phyloP scores from a whole-genome alignment of 2,888 invertebrate species.

The Amblyjoppa fuscipennis region DNA sequence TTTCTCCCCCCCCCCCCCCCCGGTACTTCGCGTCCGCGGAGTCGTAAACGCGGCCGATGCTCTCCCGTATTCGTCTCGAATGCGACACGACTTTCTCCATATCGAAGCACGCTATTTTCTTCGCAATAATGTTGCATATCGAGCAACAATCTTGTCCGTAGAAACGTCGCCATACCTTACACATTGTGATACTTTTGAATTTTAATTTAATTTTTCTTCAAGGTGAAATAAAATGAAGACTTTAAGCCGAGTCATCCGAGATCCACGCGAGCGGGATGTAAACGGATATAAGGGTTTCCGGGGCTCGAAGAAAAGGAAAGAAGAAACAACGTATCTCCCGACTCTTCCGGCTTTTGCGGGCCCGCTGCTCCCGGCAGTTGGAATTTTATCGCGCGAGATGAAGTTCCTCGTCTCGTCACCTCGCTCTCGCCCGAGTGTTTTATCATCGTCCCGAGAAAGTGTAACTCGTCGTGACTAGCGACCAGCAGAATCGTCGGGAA shows the following conservation, averaged over 20 bases:
- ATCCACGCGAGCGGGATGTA: constrained; percentile 43
- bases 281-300: constrained; percentile 35
- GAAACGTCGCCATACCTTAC: constrained; percentile 40
- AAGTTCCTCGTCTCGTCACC: constrained; percentile 19
- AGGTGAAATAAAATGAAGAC: constrained; percentile 39
- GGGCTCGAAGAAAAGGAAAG: background rate
- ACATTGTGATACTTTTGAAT: constrained; percentile 9
- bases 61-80: constrained; percentile 30
- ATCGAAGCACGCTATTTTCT: constrained; percentile 28
- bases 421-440: constrained; percentile 30
- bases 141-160: constrained; percentile 40
- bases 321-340: constrained; percentile 4
- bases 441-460: constrained; percentile 52
- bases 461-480: constrained; percentile 48
- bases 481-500: constrained; percentile 40
- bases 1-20: no score
- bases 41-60: constrained; percentile 60
- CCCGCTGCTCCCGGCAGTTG: constrained; percentile 7
- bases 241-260: constrained; percentile 33
- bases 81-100: constrained; percentile 27
- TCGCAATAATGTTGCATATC: constrained; percentile 50
- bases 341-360: constrained; percentile 56
- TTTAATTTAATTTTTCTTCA: constrained; percentile 3
- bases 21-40: background rate
- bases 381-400: constrained; percentile 27